These are phyloP conservation scores for Elegia similella DNA, from an alignment of 2,888 invertebrate species.

Conservation along the genomic window DNA sequence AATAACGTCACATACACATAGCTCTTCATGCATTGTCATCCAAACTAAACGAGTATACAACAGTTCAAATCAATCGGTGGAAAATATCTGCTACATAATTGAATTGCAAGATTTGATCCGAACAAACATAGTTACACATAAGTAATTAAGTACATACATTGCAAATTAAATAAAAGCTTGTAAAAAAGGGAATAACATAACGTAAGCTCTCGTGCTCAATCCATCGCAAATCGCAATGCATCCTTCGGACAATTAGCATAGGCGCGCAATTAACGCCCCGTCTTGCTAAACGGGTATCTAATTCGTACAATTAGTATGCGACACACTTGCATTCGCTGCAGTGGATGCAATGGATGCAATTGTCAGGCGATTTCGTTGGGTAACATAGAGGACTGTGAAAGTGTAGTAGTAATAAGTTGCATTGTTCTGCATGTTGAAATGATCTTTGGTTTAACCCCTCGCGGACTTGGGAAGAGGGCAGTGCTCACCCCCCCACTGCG, in stretches of 20 bases:
- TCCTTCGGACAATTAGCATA: conserved; percentile 5
- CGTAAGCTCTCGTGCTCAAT: neutral
- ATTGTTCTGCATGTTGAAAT: neutral
- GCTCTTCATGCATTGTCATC: too few species aligned
- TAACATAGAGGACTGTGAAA: neutral
- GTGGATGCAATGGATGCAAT: conserved; percentile 4
- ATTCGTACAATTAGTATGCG: conserved; percentile 31
- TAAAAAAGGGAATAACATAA: neutral
- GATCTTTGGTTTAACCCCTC: too few species aligned
- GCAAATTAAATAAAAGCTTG: too few species aligned
- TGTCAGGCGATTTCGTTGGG: neutral
- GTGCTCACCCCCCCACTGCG: too few species aligned
- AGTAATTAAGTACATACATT: too few species aligned
- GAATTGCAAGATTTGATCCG: too few species aligned
- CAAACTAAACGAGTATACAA: too few species aligned
- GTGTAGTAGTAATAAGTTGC: neutral
- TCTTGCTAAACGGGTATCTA: conserved; percentile 27
- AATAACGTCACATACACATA: too few species aligned
- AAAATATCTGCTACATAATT: too few species aligned
- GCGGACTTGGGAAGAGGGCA: too few species aligned
- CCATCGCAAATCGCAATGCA: conserved; percentile 5
- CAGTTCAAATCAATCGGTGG: too few species aligned
- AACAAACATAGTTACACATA: too few species aligned
- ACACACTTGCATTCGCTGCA: conserved; percentile 30
- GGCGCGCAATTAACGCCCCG: neutral